Conservation (phyloP, 2,113 vertebrate genomes). For the Willisornis vidua region DNA sequence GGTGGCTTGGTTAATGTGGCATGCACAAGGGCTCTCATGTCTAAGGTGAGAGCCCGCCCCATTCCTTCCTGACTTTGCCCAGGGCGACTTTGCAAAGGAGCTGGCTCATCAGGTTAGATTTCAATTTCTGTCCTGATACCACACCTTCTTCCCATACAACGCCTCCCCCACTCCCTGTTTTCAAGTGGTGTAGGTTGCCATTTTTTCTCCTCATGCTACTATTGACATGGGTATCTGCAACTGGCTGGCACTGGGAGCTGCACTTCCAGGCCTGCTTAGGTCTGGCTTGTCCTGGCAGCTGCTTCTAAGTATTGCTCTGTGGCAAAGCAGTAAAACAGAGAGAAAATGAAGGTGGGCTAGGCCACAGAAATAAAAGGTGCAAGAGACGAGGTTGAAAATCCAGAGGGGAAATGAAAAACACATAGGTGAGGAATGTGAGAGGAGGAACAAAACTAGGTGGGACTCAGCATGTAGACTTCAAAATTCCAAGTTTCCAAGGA, state of each 20-base stretch:
- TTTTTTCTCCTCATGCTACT: neutral
- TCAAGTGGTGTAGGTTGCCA: accelerated
- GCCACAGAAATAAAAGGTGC: neutral
- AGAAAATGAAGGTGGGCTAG: neutral
- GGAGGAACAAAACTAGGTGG: neutral
- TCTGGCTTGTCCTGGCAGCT: neutral
- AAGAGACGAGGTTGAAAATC: neutral
- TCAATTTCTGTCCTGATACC: accelerated
- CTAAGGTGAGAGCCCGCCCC: accelerated
- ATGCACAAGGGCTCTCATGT: accelerated
- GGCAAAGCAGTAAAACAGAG: neutral
- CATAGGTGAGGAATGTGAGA: neutral
- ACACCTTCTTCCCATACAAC: neutral
- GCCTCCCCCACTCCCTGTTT: accelerated
- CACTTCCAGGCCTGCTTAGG: accelerated
- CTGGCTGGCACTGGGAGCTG: neutral
- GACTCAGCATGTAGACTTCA: neutral
- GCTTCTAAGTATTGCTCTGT: neutral
- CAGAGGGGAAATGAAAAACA: neutral
- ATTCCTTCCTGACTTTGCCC: neutral
- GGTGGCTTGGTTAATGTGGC: neutral
- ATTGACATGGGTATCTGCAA: neutral
- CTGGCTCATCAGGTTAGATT: neutral
- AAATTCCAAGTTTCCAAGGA: neutral
- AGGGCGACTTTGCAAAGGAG: neutral